Evolutionary conservation across 2,888 invertebrate genomes (phyloP).

Genomic region (Philereme transversata): DNA sequence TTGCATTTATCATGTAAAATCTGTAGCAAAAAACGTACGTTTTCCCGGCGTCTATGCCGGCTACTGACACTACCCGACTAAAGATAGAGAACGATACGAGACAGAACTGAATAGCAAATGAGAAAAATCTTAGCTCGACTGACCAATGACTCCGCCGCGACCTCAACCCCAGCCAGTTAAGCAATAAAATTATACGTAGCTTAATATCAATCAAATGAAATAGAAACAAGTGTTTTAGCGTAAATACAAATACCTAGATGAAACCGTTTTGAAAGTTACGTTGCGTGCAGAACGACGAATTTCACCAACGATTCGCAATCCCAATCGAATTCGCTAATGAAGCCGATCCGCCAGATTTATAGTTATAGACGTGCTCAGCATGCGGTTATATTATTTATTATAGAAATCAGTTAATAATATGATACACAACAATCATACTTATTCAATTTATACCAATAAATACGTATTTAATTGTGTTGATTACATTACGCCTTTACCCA

Average conservation of each 20-base stretch:
- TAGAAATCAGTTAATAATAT: no score
- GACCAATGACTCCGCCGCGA: conserved; percentile 48
- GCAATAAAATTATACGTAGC: conserved; percentile 25
- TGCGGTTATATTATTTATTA: no score
- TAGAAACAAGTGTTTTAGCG: conserved; percentile 1
- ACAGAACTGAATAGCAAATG: conserved; percentile 71
- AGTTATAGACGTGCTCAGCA: neutral
- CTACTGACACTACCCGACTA: conserved; percentile 60
- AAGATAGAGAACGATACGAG: conserved; percentile 64
- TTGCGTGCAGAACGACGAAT: conserved; percentile 36
- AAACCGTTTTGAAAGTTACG: conserved; percentile 23
- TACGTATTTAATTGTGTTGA: no score
- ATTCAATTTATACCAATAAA: no score
- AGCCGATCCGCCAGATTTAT: conserved; percentile 15
- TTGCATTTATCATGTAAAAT: conserved; percentile 29
- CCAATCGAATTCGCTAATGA: conserved; percentile 7
- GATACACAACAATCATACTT: no score
- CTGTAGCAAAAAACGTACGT: conserved; percentile 43
- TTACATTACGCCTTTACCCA: no score
- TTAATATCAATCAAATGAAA: conserved; percentile 20
- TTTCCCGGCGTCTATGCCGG: conserved; percentile 53
- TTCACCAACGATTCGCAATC: conserved; percentile 31
- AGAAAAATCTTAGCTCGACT: conserved; percentile 65
- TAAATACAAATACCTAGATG: conserved; percentile 4
- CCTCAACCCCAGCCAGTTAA: conserved; percentile 41